These are phyloP conservation scores for Drosophila lacicola DNA, from an alignment of 2,888 invertebrate genomes.

Conservation along the genomic window DNA sequence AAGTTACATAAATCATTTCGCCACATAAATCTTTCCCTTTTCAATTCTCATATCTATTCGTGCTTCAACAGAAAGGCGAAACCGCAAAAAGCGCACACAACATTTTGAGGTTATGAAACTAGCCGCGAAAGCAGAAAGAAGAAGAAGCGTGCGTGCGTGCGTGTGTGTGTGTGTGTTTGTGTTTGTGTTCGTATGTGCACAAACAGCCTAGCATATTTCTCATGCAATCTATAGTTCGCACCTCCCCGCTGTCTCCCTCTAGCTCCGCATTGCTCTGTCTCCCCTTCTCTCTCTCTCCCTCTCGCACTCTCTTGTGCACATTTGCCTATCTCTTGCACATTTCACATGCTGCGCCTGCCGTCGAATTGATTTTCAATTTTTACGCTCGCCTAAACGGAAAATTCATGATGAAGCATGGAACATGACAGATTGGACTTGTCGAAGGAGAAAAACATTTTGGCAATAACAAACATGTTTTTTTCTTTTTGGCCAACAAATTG, in stretches of 20 bases:
- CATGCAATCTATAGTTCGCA: slow-evolving; percentile 14
- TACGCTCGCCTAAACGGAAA: slow-evolving; percentile 78
- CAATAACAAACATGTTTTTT: slow-evolving; percentile 16
- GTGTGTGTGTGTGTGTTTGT: not conserved
- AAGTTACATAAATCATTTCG: slow-evolving; percentile 31
- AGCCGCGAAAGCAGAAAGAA: not conserved
- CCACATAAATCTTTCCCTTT: slow-evolving; percentile 18
- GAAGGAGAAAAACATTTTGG: slow-evolving; percentile 12
- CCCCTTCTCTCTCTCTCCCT: not conserved
- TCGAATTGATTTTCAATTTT: slow-evolving; percentile 77
- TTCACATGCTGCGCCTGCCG: slow-evolving; percentile 53
- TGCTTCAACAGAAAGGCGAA: slow-evolving; percentile 20
- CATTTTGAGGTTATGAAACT: slow-evolving; percentile 25
- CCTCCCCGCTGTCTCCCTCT: too few species aligned
- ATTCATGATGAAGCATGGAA: slow-evolving; percentile 53
- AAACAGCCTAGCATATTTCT: slow-evolving; percentile 31
- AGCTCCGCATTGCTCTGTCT: not conserved
- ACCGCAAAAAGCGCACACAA: slow-evolving; percentile 13
- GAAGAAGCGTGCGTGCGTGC: not conserved
- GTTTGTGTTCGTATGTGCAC: slow-evolving; percentile 1
- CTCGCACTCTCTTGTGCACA: slow-evolving; percentile 16
- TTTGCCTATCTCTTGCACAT: slow-evolving; percentile 51
- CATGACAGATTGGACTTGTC: slow-evolving; percentile 37
- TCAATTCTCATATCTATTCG: slow-evolving; percentile 15
- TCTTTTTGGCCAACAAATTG: slow-evolving; percentile 34